Evolutionary conservation across 2,113 vertebrate genomes (phyloP), one percentile per base, ranked within the genome.

Genomic region (Anguilla japonica): DNA sequence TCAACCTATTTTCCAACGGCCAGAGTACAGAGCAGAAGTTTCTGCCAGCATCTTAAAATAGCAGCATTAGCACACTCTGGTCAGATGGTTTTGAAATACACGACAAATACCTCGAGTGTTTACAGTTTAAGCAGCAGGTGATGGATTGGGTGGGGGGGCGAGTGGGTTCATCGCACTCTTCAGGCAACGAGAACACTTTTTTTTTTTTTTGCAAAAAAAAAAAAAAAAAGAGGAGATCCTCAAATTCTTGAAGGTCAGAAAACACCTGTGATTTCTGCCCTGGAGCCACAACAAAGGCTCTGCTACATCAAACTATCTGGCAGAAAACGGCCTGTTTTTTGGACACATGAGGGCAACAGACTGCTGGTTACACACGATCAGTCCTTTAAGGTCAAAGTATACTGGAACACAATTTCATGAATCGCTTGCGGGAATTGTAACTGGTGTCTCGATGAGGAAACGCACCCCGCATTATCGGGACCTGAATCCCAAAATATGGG

Each of bases 61-160:
- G 93, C 90, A 87, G 90, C 53, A 83, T 93, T 93, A 92, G 90
- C 91, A 85, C 87, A 91, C 91, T 87, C 89, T 85, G 90, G 92
- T 95, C 94, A 94, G 93, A 94, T 94, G 93, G 94, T 94, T 96
- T 95, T 95, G 95, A 95, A 93, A 94, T 92, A 90, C 84, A 90
- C 91, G 92, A 91, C 92, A 93, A 94, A 93, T 67, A 34, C 91
- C 50, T 60, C 88, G 90, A 94, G 89, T 87, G 92, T 79, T 84
- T 80, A 86, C 79, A 83, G 84, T 84, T 41, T 88, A 81, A 90
- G 90, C 79, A 79, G 92, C 63, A 83, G 41, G 43, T 79, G 90
- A 83, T 89, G 86, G 75, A 14, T 53, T 67, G 67, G 89, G 88
- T 63, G 89, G 91, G 87, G 89, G 86, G 87, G 88, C 83, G 34